These are phyloP conservation scores for Aplochiton taeniatus DNA, from an alignment of 2,797 vertebrate genomes.

Conservation along the genomic window DNA sequence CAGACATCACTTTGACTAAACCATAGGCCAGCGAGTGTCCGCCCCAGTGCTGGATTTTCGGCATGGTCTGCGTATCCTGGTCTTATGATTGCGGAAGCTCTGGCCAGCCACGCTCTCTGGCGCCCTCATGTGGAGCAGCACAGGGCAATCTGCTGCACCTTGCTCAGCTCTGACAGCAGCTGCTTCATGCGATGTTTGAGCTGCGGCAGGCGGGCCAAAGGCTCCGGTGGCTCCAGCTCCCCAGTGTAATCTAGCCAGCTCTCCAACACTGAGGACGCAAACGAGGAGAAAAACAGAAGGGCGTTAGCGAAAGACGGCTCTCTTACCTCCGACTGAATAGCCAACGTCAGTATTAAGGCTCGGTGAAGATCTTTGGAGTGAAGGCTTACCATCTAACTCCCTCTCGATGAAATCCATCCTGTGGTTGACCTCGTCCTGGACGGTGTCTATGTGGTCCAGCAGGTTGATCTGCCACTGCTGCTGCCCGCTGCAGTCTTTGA, in stretches of 20 bases:
- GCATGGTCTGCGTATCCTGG: conserved; percentile 22
- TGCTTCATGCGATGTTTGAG: conserved; percentile 94
- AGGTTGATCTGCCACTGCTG: conserved; percentile 94
- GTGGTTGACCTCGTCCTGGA: conserved; percentile 92
- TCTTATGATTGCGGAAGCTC: not conserved
- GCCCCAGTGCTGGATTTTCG: conserved; percentile 6
- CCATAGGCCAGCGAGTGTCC: conserved; percentile 10
- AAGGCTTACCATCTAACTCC: conserved; percentile 86
- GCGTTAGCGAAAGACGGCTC: not conserved
- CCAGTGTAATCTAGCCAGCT: conserved; percentile 97
- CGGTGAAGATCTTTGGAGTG: not conserved
- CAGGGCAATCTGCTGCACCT: conserved; percentile 90
- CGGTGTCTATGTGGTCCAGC: conserved; percentile 88
- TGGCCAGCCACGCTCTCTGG: conserved; percentile 47
- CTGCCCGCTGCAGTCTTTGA: conserved; percentile 55
- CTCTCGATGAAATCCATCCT: conserved; percentile 98
- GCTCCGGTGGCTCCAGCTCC: conserved; percentile 93
- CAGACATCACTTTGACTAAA: conserved; percentile 15
- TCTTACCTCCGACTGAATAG: conserved; percentile 42
- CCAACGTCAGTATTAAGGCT: not conserved
- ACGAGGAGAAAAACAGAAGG: conserved; percentile 4
- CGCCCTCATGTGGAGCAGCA: conserved; percentile 88
- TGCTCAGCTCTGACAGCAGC: conserved; percentile 87
- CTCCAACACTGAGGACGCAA: conserved; percentile 89
- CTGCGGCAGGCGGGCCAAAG: conserved; percentile 89